Evolutionary conservation across 2,113 vertebrate species (phyloP), one percentile per base, ranked within the genome.

Genomic region (Peromyscus maniculatus): DNA sequence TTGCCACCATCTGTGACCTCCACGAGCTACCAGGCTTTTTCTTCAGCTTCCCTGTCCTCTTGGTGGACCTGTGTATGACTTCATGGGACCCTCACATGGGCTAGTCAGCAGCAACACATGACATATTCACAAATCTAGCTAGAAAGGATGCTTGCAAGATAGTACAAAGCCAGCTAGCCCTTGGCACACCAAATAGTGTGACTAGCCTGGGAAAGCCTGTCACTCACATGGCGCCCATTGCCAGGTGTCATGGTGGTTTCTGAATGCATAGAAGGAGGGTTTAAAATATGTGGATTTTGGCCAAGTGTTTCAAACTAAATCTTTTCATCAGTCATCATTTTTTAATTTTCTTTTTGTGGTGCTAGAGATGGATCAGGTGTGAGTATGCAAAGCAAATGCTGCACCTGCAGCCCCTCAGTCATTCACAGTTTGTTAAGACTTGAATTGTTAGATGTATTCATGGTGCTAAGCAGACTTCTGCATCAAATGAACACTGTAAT

Each of bases 271-370:
- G 46, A 49, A 46, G 31, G 19, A 31, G 28, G 4, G 66, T 31
- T 11, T 86, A 62, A n/a, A 88, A 79, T 13, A 77, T 78, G 21
- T 55, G 95, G 84, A 87, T 55, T n/a, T 39, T 95, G 59, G 74
- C 96, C 80, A 64, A 52, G 55, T 52, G 64, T 93, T 52, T 77
- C 88, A 95, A 93, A 97, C 5, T 74, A n/a, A 95, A 83, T 39
- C 77, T 83, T 74, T 95, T 43, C 62, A 77, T 77, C 78, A 33
- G 28, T 67, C 31, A 17, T 69, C n/a, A 84, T 11, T 75, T 8
- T 21, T 82, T 92, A 74, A 16, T 12, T n/a, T 7, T 36, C 1
- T 46, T 19, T 59, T 21, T 57, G 4, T 46, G 24, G 4, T 22
- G 19, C 71, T 89, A 9, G 55, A 31, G 9, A 49, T 49, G 5